phyloP scores from a whole-genome alignment of 2,888 invertebrate species.

The Acronicta leporina region DNA sequence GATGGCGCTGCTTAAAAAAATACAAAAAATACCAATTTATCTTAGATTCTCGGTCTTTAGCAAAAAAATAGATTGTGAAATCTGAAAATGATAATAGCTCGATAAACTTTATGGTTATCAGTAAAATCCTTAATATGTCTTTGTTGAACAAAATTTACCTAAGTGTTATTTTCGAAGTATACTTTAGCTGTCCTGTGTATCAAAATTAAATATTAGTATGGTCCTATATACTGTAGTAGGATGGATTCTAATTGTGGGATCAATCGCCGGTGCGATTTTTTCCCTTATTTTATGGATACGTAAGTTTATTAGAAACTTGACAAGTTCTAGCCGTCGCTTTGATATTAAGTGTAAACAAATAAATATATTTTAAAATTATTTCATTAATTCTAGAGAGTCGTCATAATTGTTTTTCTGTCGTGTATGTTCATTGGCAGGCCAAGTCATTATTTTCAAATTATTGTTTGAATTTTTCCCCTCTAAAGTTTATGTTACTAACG shows the following conservation, averaged over 20 bases:
- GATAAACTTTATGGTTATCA: neutral
- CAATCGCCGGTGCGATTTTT: neutral
- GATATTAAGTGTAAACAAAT: too few relatives aligned
- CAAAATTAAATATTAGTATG: neutral
- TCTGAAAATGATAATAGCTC: neutral
- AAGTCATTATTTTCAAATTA: too few relatives aligned
- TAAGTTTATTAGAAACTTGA: neutral
- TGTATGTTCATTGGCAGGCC: too few relatives aligned
- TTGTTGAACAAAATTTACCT: neutral
- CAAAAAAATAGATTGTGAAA: neutral
- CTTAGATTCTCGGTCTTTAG: neutral
- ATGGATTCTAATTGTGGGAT: neutral
- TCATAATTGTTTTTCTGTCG: too few relatives aligned
- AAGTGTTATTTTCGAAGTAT: neutral
- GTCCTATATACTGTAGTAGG: neutral
- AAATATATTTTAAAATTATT: too few relatives aligned
- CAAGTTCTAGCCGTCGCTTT: neutral
- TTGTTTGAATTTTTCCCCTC: too few relatives aligned
- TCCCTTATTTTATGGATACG: neutral
- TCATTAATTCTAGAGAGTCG: too few relatives aligned
- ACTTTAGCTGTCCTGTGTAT: neutral
- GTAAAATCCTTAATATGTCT: neutral
- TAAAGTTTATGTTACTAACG: neutral
- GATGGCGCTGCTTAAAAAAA: conserved; percentile 15
- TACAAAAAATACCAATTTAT: neutral